Base-by-base conservation (phyloP, 1,140 invertebrate species). In the Oncopeltus fasciatus region DNA sequence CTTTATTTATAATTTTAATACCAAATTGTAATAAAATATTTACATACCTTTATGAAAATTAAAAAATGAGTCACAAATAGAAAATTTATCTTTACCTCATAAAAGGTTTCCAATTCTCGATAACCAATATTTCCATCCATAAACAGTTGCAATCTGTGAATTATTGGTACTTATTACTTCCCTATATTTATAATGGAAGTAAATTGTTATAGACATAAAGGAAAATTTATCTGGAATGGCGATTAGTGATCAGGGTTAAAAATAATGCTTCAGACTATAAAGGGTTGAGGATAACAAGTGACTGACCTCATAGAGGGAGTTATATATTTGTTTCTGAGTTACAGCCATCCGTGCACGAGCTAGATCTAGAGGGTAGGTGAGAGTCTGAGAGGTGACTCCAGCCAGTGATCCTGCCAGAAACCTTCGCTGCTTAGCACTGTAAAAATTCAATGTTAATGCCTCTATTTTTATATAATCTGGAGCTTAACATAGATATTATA, bases 271-370 rank as follows among this genome's bases (percentile, higher is more conserved):
- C n/a, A n/a, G n/a, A n/a, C n/a, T n/a, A n/a, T n/a, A n/a, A n/a
- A n/a, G n/a, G n/a, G n/a, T n/a, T n/a, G n/a, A n/a, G n/a, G n/a
- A 38, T 38, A 14, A 38, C 5, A 8, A 20, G 29, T 61, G 67
- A 58, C 77, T 75, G 66, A 76, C 73, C 60, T 78, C 69, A 64
- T 76, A 73, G 31, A 85, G 66, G 4, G 77, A 79, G 63, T 74
- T 76, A 69, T 83, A 88, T 72, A 82, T 80, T 57, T 83, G 77
- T 75, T 86, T 89, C 53, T 83, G 80, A 14, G 93, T 94, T 2
- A 98, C 92, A 18, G 96, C 95, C 89, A 99, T 95, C 67, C 95
- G 78, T n/a, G 96, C 96, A 65, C 96, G 79, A 14, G 94, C 94
- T 70, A 98, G 75, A 75, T 99, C 96, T 64, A 99, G 74, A 0